Evolutionary conservation across 2,113 vertebrate species (phyloP).

Genomic region (Pseudorhombus dupliciocellatus): DNA sequence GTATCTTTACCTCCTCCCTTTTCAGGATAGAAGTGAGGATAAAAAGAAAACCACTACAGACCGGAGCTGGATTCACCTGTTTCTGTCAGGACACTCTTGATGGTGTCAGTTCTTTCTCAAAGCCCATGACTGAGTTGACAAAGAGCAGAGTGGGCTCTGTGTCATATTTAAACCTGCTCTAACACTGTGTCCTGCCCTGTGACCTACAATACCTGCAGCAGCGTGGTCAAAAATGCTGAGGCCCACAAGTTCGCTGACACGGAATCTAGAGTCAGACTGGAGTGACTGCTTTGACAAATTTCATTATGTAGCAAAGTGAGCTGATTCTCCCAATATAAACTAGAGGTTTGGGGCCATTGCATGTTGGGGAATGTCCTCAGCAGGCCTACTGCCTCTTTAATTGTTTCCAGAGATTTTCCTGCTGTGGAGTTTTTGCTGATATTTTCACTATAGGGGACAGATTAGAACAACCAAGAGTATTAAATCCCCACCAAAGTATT

Average conservation of each 20-base stretch:
- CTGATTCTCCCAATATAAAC: not conserved
- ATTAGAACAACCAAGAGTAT: not conserved
- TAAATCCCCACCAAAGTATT: not conserved
- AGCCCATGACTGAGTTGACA: not conserved
- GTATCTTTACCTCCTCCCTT: conserved; percentile 16
- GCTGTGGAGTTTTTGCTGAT: not conserved
- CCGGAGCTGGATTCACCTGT: conserved; percentile 19
- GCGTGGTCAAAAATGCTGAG: conserved; percentile 42
- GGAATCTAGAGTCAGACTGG: not conserved
- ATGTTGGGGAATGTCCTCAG: not conserved
- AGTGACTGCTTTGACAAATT: too few species aligned
- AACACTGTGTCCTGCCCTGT: conserved; percentile 20
- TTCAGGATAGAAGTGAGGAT: not conserved
- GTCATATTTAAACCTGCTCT: conserved; percentile 33
- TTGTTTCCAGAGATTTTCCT: not conserved
- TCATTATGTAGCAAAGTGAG: not conserved
- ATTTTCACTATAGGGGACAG: not conserved
- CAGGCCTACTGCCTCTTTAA: not conserved
- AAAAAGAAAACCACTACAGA: not conserved
- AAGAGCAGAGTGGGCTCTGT: conserved; percentile 15
- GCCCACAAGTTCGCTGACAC: conserved; percentile 29
- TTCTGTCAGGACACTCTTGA: conserved; percentile 10
- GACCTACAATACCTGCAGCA: conserved; percentile 48
- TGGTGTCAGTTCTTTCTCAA: conserved; percentile 6
- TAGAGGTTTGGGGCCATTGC: not conserved